phyloP scores from a whole-genome alignment of 1,140 invertebrate genomes.

The Lepidurus packardi region DNA sequence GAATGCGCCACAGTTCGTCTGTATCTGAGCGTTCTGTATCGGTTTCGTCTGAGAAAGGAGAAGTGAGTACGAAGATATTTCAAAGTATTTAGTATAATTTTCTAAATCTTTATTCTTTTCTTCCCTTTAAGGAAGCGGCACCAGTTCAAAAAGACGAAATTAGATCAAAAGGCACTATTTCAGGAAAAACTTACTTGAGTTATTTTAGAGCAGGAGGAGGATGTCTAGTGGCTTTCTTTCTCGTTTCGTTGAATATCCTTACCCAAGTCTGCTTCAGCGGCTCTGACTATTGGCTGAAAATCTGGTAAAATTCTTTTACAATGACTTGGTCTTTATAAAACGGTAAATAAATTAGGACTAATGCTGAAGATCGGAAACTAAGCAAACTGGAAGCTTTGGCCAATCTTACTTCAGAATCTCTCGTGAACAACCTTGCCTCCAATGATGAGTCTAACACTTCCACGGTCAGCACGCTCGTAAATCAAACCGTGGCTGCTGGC shows the following conservation, averaged over 20 bases:
- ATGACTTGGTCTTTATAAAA: background rate
- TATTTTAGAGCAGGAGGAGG: conserved; percentile 65
- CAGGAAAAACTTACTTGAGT: conserved; percentile 54
- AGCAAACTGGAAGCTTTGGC: conserved; percentile 2
- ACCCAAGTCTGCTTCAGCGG: conserved; percentile 63
- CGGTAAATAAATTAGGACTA: conserved; percentile 33
- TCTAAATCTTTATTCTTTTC: background rate
- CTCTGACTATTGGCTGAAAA: conserved; percentile 72
- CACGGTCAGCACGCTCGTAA: conserved; percentile 25
- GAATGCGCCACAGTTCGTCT: conserved; percentile 4
- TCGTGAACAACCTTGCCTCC: background rate
- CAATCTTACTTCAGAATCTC: conserved; percentile 7
- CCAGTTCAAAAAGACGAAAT: conserved; percentile 38
- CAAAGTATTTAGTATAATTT: background rate
- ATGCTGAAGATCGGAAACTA: conserved; percentile 37
- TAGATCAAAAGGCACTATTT: conserved; percentile 54
- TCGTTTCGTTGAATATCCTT: conserved; percentile 56
- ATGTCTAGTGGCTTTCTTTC: conserved; percentile 50
- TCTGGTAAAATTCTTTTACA: conserved; percentile 53
- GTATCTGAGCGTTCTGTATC: conserved; percentile 19
- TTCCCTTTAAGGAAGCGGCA: conserved; percentile 39
- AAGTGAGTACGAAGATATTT: background rate
- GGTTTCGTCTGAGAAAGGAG: conserved; percentile 25
- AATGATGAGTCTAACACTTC: conserved; percentile 26
- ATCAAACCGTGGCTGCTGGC: background rate